Percentiles rank a stretch among this genome's conserved stretches.
These are phyloP conservation scores for Apus apus DNA, from an alignment of 2,113 vertebrate species.

Conservation along the genomic window DNA sequence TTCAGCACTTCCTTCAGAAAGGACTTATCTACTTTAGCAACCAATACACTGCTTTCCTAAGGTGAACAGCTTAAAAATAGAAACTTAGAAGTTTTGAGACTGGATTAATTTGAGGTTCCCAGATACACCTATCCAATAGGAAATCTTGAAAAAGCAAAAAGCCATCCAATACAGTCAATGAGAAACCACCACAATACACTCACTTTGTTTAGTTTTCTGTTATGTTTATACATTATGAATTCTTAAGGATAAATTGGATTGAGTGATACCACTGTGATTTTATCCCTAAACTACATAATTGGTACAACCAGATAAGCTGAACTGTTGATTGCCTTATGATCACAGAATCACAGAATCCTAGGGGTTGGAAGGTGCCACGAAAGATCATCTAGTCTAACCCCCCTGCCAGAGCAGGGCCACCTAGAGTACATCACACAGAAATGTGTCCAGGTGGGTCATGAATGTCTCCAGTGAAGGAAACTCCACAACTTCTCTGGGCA, in stretches of 20 bases:
- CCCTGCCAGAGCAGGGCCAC: too few relatives aligned
- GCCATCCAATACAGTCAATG: neutral
- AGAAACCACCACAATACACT: neutral
- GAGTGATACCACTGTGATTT: neutral
- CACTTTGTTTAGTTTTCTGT: neutral
- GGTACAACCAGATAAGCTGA: neutral
- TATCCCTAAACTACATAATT: neutral
- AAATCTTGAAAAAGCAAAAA: neutral
- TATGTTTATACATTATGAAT: neutral
- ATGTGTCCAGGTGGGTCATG: too few relatives aligned
- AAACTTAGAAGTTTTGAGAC: neutral
- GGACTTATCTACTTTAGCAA: neutral
- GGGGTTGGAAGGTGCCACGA: too few relatives aligned
- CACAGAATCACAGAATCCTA: too few relatives aligned
- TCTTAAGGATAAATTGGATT: neutral
- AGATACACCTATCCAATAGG: neutral
- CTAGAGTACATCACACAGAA: too few relatives aligned
- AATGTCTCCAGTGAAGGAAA: too few relatives aligned
- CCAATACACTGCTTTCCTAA: neutral
- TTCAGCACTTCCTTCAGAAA: neutral
- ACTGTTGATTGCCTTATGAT: neutral
- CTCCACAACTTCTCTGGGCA: too few relatives aligned
- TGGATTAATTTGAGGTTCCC: neutral
- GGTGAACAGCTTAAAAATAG: neutral
- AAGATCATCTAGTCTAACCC: too few relatives aligned